Evolutionary conservation across 2,797 vertebrate genomes (phyloP), one percentile per base, ranked within the genome.

Genomic region (Tragopan temminckii): DNA sequence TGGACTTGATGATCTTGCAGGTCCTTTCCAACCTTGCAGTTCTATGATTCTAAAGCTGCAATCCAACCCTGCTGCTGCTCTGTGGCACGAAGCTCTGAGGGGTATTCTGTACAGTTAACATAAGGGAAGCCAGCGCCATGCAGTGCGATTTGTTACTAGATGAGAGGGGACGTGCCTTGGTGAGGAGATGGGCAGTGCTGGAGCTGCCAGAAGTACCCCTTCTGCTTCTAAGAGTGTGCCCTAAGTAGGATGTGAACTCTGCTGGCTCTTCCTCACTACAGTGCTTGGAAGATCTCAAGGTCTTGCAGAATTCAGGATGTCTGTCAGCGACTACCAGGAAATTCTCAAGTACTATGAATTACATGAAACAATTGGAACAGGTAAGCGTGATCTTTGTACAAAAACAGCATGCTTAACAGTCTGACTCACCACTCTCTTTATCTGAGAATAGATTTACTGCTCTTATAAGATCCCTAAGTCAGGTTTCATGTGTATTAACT

Each of bases 361-460:
- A 48, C 98, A 98, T 53, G 99, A 99, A 96, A 99, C 99, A 1
- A 98, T 99, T 83, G 99, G 99, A 25, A 98, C 99, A 97, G 99
- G 99, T 99, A 98, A 74, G 35, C 11, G 29, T 7, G 2, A 1
- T 42, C 27, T 29, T 29, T 9, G 31, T 15, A 7, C 4, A 8
- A 15, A 5, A 9, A 23, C 4, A 14, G 50, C 12, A 1, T 3
- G 11, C 3, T 4, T 31, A 25, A 9, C 5, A 3, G 5, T 20
- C 13, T 42, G 18, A 46, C 31, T 9, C 3, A 13, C 17, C 3
- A 0, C 31, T 17, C 16, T 2, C 0, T 35, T 40, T 17, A 4
- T 12, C 15, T 7, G 11, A n/a, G 31, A 4, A 5, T 1, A 8
- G 8, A 13, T 8, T 25, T 33, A 5, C 8, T 53, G 42, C 27